These are phyloP conservation scores for Takifugu rubripes DNA, from an alignment of 2,797 vertebrate genomes.

Conservation along the genomic window DNA sequence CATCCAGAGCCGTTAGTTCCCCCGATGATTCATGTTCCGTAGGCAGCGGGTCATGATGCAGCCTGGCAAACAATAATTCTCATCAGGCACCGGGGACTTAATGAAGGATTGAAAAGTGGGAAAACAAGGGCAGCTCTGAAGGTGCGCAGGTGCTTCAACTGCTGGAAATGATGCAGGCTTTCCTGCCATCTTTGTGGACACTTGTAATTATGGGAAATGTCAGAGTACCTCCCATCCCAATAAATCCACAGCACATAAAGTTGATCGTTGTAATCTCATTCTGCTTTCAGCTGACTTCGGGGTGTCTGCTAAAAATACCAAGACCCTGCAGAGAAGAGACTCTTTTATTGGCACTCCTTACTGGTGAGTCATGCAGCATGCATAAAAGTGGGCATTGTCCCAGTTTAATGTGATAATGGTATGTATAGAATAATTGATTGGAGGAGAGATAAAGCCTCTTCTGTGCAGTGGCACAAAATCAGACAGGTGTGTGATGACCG, in stretches of 20 bases:
- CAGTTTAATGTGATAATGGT: slow-evolving; percentile 9
- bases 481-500: slow-evolving; percentile 8
- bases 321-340: slow-evolving; percentile 95
- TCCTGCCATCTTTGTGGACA: slow-evolving; percentile 2
- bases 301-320: slow-evolving; percentile 98
- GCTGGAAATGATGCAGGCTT: slow-evolving; percentile 2
- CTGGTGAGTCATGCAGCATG: slow-evolving; percentile 83
- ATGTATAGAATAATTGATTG: not conserved
- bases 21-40: slow-evolving; percentile 64
- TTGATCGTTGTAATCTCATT: slow-evolving; percentile 26
- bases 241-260: not conserved
- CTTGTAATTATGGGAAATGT: not conserved
- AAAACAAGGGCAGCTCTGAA: slow-evolving; percentile 16
- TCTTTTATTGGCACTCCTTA: slow-evolving; percentile 99
- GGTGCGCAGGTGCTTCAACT: slow-evolving; percentile 23
- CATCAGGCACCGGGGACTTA: slow-evolving; percentile 41
- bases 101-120: slow-evolving; percentile 39
- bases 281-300: slow-evolving; percentile 93
- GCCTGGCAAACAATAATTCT: slow-evolving; percentile 58
- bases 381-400: slow-evolving; percentile 29
- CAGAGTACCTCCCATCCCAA: not conserved
- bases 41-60: slow-evolving; percentile 55
- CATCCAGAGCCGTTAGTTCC: slow-evolving; percentile 39
- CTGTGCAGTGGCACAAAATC: slow-evolving; percentile 14
- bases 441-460: slow-evolving; percentile 12